phyloP scores from a whole-genome alignment of 1,140 invertebrate genomes.

The Lasaia peninsularis region DNA sequence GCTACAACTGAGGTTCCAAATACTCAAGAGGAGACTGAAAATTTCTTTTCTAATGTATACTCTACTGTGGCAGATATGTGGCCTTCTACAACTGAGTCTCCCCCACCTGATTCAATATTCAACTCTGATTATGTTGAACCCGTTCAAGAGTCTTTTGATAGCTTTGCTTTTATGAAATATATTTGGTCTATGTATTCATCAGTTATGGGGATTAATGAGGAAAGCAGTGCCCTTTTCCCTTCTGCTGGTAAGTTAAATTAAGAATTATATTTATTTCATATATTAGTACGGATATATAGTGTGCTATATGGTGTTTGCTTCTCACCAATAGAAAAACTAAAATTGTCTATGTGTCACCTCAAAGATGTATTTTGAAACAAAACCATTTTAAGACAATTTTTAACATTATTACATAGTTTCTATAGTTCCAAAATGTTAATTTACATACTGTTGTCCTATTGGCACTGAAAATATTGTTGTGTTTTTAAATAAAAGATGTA shows the following conservation, averaged over 20 bases:
- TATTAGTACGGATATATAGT: no score
- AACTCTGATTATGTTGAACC: slow-evolving; percentile 42
- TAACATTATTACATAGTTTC: no score
- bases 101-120: slow-evolving; percentile 41
- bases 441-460: no score
- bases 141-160: slow-evolving; percentile 31
- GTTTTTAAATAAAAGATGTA: no score
- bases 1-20: slow-evolving; percentile 26
- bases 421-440: no score
- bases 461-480: no score
- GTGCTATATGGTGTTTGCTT: no score
- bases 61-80: slow-evolving; percentile 48
- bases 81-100: slow-evolving; percentile 38
- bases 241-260: slow-evolving; percentile 43
- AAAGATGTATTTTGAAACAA: no score
- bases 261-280: no score
- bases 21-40: slow-evolving; percentile 31
- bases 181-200: slow-evolving; percentile 42
- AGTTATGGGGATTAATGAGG: slow-evolving; percentile 43
- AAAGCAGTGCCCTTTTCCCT: slow-evolving; percentile 50
- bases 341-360: no score
- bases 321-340: no score
- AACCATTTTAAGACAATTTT: no score
- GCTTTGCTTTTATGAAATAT: slow-evolving; percentile 54
- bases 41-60: slow-evolving; percentile 47